A percentile compares a stretch with the other conserved stretches of the same genome.
These are phyloP conservation scores for Agapornis canus DNA, from an alignment of 2,797 vertebrate genomes.

Conservation along the genomic window DNA sequence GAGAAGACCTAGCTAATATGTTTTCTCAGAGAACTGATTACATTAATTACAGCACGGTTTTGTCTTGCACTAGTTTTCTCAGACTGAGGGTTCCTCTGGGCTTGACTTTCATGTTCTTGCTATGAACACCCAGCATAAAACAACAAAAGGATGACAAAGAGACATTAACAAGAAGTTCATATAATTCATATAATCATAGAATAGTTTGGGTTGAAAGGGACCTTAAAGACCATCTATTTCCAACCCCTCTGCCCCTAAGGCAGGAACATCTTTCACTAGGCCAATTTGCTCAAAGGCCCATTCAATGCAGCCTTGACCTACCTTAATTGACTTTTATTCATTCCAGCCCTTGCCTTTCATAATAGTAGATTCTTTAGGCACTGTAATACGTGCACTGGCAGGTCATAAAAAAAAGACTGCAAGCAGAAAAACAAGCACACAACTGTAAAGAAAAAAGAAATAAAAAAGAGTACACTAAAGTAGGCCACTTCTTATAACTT, in stretches of 20 bases:
- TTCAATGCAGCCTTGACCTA: neutral
- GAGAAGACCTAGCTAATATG: neutral
- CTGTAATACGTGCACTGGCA: neutral
- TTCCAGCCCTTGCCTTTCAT: neutral
- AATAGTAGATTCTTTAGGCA: neutral
- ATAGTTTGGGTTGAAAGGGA: neutral
- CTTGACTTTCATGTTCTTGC: neutral
- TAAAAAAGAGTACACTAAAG: conserved; percentile 30
- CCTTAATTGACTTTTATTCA: neutral
- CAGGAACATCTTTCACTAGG: neutral
- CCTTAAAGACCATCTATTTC: neutral
- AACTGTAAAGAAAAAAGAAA: conserved; percentile 1
- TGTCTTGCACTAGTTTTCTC: neutral
- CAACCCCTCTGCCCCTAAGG: neutral
- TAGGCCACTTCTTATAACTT: conserved; percentile 40
- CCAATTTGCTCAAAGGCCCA: neutral
- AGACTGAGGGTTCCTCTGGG: neutral
- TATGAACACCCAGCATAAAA: neutral
- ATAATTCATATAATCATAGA: neutral
- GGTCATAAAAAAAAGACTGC: neutral
- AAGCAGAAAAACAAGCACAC: neutral
- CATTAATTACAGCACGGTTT: neutral
- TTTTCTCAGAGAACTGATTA: neutral
- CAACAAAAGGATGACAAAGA: neutral
- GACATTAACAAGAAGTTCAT: neutral